Base-by-base conservation (phyloP, 2,888 invertebrate species). In the Amiota communis region DNA sequence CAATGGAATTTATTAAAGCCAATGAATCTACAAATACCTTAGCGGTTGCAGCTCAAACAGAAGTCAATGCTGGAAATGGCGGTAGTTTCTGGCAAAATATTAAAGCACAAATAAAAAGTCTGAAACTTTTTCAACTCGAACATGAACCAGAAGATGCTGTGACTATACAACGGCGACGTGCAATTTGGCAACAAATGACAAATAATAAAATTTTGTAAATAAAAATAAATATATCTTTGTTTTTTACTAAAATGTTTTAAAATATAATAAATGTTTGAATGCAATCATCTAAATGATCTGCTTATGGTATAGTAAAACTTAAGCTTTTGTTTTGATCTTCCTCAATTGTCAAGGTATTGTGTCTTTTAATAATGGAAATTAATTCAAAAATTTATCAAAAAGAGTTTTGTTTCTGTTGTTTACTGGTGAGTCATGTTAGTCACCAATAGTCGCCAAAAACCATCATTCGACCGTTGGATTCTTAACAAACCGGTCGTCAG, bases 201-300 rank as follows among this genome's bases (percentile, higher is more conserved):
- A 17, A 65, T 36, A 15, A 47, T 4, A 65, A 17, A 65, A 65
- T 65, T 65, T 65, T 65, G 13, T 65, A 48, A 65, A 36, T 4
- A 36, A 6, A 36, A 36, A 36, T 36, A 36, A 6, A 36, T 36
- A 36, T 36, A 36, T 6, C 6, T 36, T 4, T 36, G 36, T 4
- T 36, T 36, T 36, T 36, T 36, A 36, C 8, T 36, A 36, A 36
- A 36, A 36, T 6, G 3, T 36, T 36, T 36, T 23, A 23, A 23
- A 1, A 2, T 3, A 23, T 23, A 23, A 36, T 36, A 36, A 36
- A 36, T 36, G 36, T 36, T 36, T 6, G 6, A 36, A 36, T 36
- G 36, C 36, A 2, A 36, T 23, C 36, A 36, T 36, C 36, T 2
- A 36, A 6, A 36, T 36, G 36, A 36, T 23, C 23, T 23, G 23